Evolutionary conservation across 2,113 vertebrate genomes (phyloP), one percentile per base, ranked within the genome.

Genomic region (Nettapus auritus): DNA sequence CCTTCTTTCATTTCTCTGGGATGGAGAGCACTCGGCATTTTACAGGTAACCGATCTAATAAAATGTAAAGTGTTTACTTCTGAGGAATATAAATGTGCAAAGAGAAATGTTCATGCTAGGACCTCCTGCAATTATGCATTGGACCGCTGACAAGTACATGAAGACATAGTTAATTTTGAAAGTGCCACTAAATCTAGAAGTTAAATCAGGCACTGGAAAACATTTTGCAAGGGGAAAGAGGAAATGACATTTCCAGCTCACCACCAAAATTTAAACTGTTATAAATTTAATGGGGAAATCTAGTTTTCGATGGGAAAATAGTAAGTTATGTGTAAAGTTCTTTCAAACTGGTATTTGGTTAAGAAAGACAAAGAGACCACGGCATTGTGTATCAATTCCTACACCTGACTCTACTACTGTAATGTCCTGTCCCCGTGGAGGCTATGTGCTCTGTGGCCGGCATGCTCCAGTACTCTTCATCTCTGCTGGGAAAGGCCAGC

Each of bases 161-260:
- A 91, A 82, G 60, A 86, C 67, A 70, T 1, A 75, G 75, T 28
- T 70, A 63, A 76, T 88, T 80, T 18, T 63, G 66, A 89, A 86
- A n/a, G 29, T 76, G 48, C 23, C 53, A 53, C 48, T 74, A 56
- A 60, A 85, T 25, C 67, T 1, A 86, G 40, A 62, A 59, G 29
- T 38, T 12, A 75, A 88, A 80, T 48, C 48, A 71, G 36, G 36
- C 69, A 75, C 34, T 42, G 23, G 18, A 70, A 70, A 62, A 60
- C 52, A 67, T 56, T 62, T 42, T 80, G 57, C 26, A 75, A 86
- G 21, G 52, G 7, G 6, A 50, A 69, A 56, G 28, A 85, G 34
- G 40, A 71, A 91, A 57, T 0, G 1, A 68, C 23, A 71, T 8
- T 46, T 53, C 52, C 70, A 40, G 14, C 21, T 53, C 42, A n/a